phyloP scores from a whole-genome alignment of 1,140 invertebrate species.

The Oryctes rhinoceros region DNA sequence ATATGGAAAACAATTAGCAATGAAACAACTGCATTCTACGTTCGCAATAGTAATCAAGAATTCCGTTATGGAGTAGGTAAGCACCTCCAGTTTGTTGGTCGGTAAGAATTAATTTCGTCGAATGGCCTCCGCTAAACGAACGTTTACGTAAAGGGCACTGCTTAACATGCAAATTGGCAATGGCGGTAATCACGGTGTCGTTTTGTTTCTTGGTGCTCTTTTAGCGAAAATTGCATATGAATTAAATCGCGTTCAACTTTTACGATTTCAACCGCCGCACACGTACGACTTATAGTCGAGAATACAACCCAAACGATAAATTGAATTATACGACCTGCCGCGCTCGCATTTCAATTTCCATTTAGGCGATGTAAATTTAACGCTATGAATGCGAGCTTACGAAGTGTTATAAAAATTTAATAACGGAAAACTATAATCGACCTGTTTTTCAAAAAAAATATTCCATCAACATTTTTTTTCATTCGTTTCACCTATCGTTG shows the following conservation, averaged over 20 bases:
- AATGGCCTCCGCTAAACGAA: not conserved
- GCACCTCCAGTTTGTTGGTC: not conserved
- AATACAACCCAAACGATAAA: not conserved
- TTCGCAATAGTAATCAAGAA: not conserved
- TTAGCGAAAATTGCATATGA: constrained; percentile 11
- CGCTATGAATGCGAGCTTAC: no score
- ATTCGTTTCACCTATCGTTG: no score
- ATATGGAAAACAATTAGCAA: no score
- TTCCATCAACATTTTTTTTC: no score
- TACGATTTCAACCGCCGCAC: not conserved
- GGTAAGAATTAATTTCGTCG: constrained; percentile 15
- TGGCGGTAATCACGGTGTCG: constrained; percentile 4
- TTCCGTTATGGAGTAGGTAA: not conserved
- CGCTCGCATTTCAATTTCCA: not conserved
- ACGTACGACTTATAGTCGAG: not conserved
- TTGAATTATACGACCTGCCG: not conserved
- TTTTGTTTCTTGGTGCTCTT: not conserved
- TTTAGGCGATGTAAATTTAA: not conserved
- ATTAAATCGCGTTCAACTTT: constrained; percentile 21
- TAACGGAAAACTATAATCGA: no score
- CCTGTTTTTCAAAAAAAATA: no score
- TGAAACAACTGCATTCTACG: not conserved
- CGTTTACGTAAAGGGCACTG: not conserved
- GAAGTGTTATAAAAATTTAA: no score
- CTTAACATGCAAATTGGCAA: constrained; percentile 27